Evolutionary conservation across 2,797 vertebrate species (phyloP).

Genomic region (Eurystomus glaucurus): DNA sequence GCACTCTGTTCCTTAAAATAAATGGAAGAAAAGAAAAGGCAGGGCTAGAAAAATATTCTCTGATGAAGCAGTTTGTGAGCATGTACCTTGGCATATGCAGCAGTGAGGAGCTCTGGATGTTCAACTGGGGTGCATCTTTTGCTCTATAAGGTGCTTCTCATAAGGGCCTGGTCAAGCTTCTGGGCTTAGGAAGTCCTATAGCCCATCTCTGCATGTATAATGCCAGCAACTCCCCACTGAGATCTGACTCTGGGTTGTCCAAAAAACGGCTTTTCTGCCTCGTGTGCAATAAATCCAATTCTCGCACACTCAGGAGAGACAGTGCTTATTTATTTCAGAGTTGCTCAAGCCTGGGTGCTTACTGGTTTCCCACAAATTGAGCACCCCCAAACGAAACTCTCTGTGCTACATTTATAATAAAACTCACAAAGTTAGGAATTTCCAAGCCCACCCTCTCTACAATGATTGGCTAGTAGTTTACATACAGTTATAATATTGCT

Average conservation of each 20-base stretch:
- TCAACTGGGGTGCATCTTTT: background rate
- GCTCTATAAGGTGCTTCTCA: background rate
- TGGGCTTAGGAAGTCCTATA: background rate
- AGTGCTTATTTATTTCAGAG: no score
- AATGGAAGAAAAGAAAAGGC: background rate
- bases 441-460: no score
- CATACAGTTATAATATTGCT: no score
- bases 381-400: background rate
- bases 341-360: no score
- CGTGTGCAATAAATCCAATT: no score
- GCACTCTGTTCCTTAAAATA: conserved; percentile 36
- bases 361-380: no score
- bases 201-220: background rate
- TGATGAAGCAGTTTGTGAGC: background rate
- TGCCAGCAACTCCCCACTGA: background rate
- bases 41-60: background rate
- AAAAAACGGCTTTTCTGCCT: no score
- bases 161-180: background rate
- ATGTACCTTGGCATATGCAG: background rate
- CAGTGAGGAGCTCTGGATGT: background rate
- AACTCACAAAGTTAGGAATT: no score
- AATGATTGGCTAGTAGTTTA: no score
- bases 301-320: no score
- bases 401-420: no score
- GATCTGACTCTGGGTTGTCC: background rate